A percentile compares a stretch with the other conserved stretches of the same genome.
These are phyloP conservation scores for Piscicola geometra DNA, from an alignment of 2,888 invertebrate genomes.

Conservation along the genomic window DNA sequence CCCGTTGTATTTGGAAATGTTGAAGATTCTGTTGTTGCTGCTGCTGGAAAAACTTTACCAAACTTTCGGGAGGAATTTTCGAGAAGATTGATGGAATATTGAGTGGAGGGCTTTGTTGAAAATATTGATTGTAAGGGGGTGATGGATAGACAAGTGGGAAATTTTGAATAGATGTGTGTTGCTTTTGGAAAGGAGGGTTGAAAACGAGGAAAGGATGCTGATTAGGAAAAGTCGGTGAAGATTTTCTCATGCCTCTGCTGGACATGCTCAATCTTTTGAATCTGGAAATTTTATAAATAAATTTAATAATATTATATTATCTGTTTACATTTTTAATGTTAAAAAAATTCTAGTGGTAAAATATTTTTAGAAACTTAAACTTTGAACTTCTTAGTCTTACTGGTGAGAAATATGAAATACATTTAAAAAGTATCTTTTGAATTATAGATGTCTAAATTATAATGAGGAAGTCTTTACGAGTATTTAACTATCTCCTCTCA, in stretches of 20 bases:
- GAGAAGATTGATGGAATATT: neutral
- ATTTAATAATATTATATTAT: no score
- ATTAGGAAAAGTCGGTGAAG: neutral
- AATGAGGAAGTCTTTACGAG: slow-evolving; percentile 8
- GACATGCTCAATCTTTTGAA: slow-evolving; percentile 6
- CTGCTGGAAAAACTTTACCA: neutral
- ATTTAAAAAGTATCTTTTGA: neutral
- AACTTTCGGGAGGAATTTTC: neutral
- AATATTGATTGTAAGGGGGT: neutral
- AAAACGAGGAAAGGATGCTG: slow-evolving; percentile 1
- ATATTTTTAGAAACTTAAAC: no score
- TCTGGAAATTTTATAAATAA: slow-evolving; percentile 1
- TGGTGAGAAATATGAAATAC: neutral
- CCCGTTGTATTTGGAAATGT: neutral
- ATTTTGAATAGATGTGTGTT: neutral
- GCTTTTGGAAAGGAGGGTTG: slow-evolving; percentile 1
- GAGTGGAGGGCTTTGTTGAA: neutral
- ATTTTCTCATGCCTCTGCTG: neutral
- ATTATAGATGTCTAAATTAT: neutral
- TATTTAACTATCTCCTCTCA: neutral
- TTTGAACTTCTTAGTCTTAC: neutral
- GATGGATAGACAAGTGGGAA: neutral
- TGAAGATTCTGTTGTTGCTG: neutral
- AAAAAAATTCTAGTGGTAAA: no score
- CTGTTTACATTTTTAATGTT: no score